phyloP scores from a whole-genome alignment of 2,888 invertebrate species.

The Cantharis rustica region DNA sequence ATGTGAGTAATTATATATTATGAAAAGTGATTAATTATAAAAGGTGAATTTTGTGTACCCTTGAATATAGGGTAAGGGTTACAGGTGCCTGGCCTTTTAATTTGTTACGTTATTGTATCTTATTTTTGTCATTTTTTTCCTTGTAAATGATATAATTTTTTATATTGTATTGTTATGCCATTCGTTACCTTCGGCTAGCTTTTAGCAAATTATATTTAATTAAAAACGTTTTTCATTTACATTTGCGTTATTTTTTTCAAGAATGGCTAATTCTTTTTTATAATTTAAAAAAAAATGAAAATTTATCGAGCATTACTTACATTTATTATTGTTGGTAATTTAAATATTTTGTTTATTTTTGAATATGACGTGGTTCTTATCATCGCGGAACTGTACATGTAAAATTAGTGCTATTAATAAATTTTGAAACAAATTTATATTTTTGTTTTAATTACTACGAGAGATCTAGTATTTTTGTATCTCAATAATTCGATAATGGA shows the following conservation, averaged over 20 bases:
- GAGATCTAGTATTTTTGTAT: too few species aligned
- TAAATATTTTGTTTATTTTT: background rate
- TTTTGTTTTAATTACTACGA: background rate
- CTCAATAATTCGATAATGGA: too few species aligned
- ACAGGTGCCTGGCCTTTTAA: background rate
- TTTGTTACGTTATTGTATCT: background rate
- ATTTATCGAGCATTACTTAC: background rate
- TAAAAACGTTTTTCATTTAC: background rate
- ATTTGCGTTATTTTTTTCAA: background rate
- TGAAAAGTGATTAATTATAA: background rate
- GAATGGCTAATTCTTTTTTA: background rate
- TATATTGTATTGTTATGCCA: background rate
- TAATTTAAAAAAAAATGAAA: background rate
- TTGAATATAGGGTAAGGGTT: background rate
- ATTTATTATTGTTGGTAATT: background rate
- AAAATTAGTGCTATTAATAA: background rate
- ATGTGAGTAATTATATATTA: background rate
- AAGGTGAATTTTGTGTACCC: background rate
- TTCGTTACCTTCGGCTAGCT: background rate
- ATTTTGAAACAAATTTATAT: background rate
- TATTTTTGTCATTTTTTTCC: background rate
- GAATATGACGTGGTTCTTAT: background rate
- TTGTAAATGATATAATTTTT: slow-evolving; percentile 1
- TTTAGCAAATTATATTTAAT: slow-evolving; percentile 1
- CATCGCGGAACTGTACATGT: background rate